phyloP scores from a whole-genome alignment of 1,140 invertebrate species.

The Heliconius himera region DNA sequence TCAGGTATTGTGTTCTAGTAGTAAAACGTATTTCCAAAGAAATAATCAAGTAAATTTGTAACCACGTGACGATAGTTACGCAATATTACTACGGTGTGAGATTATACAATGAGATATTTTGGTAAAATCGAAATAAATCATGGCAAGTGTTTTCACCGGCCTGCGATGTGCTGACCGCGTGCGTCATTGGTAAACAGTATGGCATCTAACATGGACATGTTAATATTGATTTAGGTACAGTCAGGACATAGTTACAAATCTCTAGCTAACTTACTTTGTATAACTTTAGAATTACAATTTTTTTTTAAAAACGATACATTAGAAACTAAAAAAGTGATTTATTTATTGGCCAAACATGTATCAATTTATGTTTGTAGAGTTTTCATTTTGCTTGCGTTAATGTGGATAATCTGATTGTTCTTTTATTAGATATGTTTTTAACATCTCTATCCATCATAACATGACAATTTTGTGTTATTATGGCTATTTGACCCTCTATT shows the following conservation, averaged over 20 bases:
- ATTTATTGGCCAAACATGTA: too few relatives aligned
- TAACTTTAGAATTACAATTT: background rate
- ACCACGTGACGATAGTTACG: constrained; percentile 23
- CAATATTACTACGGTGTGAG: constrained; percentile 16
- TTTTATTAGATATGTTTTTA: too few relatives aligned
- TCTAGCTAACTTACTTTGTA: background rate
- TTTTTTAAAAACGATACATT: too few relatives aligned
- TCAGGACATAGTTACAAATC: background rate
- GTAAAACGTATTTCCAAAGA: background rate
- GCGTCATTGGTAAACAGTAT: constrained; percentile 15
- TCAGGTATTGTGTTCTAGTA: background rate
- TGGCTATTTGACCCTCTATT: too few relatives aligned
- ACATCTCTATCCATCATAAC: too few relatives aligned
- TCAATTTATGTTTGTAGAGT: too few relatives aligned
- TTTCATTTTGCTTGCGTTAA: too few relatives aligned
- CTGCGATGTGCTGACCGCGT: constrained; percentile 31
- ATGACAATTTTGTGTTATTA: too few relatives aligned
- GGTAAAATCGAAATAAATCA: constrained; percentile 39
- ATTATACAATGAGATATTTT: constrained; percentile 36
- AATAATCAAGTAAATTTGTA: background rate
- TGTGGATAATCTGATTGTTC: too few relatives aligned
- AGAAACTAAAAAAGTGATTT: too few relatives aligned
- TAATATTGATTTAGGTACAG: background rate
- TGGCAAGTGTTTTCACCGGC: constrained; percentile 35
- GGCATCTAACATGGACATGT: background rate